Percentiles rank a stretch among this genome's conserved stretches.
Conservation (phyloP, 1,140 invertebrate genomes). For the Philaenus spumarius region DNA sequence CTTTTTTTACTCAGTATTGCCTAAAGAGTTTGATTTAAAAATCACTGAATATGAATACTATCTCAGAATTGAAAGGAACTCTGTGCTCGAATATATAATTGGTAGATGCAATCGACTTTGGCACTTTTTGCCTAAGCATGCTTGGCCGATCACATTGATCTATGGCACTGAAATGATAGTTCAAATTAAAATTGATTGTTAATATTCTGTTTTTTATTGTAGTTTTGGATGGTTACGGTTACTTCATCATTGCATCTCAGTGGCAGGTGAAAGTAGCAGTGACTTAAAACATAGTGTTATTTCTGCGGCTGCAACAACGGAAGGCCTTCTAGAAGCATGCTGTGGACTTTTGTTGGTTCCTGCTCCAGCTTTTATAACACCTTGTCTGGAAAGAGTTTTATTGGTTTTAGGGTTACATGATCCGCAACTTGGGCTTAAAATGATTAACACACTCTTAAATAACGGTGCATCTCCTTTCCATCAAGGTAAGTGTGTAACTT, state of each 20-base stretch:
- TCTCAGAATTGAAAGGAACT: too few relatives aligned
- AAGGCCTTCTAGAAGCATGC: constrained; percentile 62
- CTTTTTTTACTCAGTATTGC: too few relatives aligned
- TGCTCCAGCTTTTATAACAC: constrained; percentile 51
- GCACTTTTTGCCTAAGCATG: too few relatives aligned
- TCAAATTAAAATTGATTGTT: too few relatives aligned
- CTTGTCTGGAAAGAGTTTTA: constrained; percentile 54
- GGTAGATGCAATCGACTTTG: too few relatives aligned
- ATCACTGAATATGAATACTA: too few relatives aligned
- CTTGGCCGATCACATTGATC: too few relatives aligned
- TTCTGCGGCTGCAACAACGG: constrained; percentile 58
- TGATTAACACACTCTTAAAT: constrained; percentile 52
- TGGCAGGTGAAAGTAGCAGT: constrained; percentile 39
- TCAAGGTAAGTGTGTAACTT: constrained; percentile 6
- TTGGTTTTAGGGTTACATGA: constrained; percentile 54
- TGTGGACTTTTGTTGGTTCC: constrained; percentile 67
- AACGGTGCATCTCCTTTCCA: constrained; percentile 26
- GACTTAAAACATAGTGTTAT: constrained; percentile 42
- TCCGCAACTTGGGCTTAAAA: constrained; percentile 47
- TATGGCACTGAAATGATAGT: too few relatives aligned
- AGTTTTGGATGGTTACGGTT: constrained; percentile 62
- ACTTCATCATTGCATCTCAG: constrained; percentile 56
- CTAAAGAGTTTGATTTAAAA: too few relatives aligned
- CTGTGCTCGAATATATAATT: too few relatives aligned
- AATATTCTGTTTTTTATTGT: too few relatives aligned